Conservation (phyloP, 2,113 vertebrate genomes). For the Danio rerio region GRCz12tu NC_133192.1:21811001-21811500, state of each 20-base stretch:
- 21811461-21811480: constrained; percentile 25
- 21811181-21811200: neutral
- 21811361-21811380: neutral
- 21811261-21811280: neutral
- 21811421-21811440: constrained; percentile 17
- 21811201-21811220: neutral
- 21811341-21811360: constrained; percentile 19
- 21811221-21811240: neutral
- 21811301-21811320: constrained; percentile 6
- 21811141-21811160: too few species aligned
- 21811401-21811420: neutral
- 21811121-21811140: too few species aligned
- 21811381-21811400: constrained; percentile 5
- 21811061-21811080: too few species aligned
- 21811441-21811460: constrained; percentile 10
- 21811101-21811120: too few species aligned
- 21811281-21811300: neutral
- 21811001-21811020: too few species aligned
- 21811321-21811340: constrained; percentile 2
- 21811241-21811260: neutral
- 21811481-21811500: constrained; percentile 19
- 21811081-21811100: too few species aligned
- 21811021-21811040: too few species aligned
- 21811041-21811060: too few species aligned
- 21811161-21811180: too few species aligned